phyloP scores from a whole-genome alignment of 2,888 invertebrate genomes.

The Rhamphomyia laevipes region DNA sequence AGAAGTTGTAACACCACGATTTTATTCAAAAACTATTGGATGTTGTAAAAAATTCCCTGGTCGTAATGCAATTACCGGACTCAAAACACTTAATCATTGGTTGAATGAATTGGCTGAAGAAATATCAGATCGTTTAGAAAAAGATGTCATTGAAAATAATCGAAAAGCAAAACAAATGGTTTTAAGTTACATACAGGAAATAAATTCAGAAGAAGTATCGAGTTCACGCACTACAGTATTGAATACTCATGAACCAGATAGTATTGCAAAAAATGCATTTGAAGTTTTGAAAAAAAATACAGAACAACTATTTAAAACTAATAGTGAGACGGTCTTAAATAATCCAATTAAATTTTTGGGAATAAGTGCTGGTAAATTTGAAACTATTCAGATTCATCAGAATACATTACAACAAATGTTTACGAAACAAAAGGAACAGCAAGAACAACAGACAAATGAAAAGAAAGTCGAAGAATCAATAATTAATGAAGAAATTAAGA shows the following conservation, averaged over 20 bases:
- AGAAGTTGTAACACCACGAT: slow-evolving; percentile 74
- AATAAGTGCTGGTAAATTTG: slow-evolving; percentile 70
- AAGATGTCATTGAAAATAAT: slow-evolving; percentile 70
- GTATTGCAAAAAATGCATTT: slow-evolving; percentile 52
- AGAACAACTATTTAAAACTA: slow-evolving; percentile 28
- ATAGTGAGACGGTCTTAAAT: slow-evolving; percentile 27
- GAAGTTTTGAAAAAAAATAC: slow-evolving; percentile 54
- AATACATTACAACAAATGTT: slow-evolving; percentile 49
- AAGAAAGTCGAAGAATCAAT: slow-evolving; percentile 7
- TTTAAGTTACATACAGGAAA: slow-evolving; percentile 52
- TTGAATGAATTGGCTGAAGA: slow-evolving; percentile 67
- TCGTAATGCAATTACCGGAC: slow-evolving; percentile 53
- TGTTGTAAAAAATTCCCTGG: slow-evolving; percentile 92
- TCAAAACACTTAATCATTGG: slow-evolving; percentile 61
- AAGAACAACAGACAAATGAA: no score
- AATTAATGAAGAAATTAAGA: not conserved
- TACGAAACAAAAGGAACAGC: slow-evolving; percentile 32
- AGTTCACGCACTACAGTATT: slow-evolving; percentile 53
- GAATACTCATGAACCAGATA: slow-evolving; percentile 51
- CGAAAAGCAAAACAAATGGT: slow-evolving; percentile 66
- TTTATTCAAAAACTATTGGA: slow-evolving; percentile 86
- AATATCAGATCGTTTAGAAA: slow-evolving; percentile 68
- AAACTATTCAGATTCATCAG: slow-evolving; percentile 43
- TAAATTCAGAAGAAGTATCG: slow-evolving; percentile 43
- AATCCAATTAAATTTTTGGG: slow-evolving; percentile 58